These are phyloP conservation scores for Poecile atricapillus DNA, from an alignment of 2,113 vertebrate genomes.

Conservation along the genomic window DNA sequence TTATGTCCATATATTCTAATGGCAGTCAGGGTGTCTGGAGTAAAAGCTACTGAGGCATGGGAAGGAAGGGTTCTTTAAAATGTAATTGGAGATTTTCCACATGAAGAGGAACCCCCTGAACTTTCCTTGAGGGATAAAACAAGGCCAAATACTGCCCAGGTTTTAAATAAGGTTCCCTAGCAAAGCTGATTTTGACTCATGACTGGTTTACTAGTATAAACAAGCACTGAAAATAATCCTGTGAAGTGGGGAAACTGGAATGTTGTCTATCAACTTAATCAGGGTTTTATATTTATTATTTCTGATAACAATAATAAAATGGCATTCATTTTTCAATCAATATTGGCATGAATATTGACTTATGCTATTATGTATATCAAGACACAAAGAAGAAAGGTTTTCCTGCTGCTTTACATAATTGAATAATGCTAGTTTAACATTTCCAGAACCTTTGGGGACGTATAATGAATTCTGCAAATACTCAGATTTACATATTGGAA, in stretches of 20 bases:
- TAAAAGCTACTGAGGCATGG: not conserved
- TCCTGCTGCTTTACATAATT: conserved; percentile 51
- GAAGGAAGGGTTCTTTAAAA: not conserved
- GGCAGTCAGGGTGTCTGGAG: not conserved
- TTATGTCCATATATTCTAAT: not conserved
- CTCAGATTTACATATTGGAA: not conserved
- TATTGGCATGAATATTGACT: conserved; percentile 35
- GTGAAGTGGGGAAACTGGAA: not conserved
- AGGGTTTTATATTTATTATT: not conserved
- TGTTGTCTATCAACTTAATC: not conserved
- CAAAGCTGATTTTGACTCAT: not conserved
- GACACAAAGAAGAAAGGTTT: conserved; percentile 12
- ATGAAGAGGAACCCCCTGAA: not conserved
- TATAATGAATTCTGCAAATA: conserved; percentile 39
- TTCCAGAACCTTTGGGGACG: conserved; percentile 27
- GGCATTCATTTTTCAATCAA: conserved; percentile 25
- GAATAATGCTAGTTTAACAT: conserved; percentile 29
- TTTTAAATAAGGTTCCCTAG: not conserved
- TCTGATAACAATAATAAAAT: conserved; percentile 9
- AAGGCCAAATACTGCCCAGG: not conserved
- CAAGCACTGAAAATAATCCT: not conserved
- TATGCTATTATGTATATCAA: conserved; percentile 17
- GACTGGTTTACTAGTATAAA: not conserved
- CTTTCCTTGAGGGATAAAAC: not conserved
- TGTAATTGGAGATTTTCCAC: not conserved